Conservation (phyloP, 2,888 invertebrate genomes). For the Anorthoa munda region DNA sequence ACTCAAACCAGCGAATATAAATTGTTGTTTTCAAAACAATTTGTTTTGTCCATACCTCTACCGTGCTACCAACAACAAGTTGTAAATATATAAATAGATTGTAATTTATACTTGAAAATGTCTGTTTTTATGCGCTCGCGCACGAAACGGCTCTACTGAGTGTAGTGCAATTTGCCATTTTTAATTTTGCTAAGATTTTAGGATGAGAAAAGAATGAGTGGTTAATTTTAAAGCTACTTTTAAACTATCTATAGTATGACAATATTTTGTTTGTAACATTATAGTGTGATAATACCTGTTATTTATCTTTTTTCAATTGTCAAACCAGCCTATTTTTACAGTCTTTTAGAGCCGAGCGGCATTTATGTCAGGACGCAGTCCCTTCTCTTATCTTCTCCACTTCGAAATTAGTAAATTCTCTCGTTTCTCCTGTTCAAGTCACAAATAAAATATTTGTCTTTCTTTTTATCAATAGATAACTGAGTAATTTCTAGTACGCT, state of each 20-base stretch:
- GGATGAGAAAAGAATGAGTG: too few relatives aligned
- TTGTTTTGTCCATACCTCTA: conserved; percentile 11
- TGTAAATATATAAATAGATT: conserved; percentile 50
- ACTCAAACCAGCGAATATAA: not conserved
- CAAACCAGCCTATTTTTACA: too few relatives aligned
- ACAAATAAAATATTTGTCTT: too few relatives aligned
- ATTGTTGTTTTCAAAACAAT: conserved; percentile 34
- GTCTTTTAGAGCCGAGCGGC: too few relatives aligned
- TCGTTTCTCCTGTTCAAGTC: too few relatives aligned
- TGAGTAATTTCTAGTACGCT: not conserved
- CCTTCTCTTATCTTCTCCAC: too few relatives aligned
- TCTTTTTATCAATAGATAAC: too few relatives aligned
- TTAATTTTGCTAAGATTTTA: conserved; percentile 3
- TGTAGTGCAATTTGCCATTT: conserved; percentile 9
- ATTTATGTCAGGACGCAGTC: too few relatives aligned
- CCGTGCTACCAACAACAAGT: conserved; percentile 30
- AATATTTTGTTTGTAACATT: too few relatives aligned
- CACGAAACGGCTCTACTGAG: not conserved
- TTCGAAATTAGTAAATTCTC: too few relatives aligned
- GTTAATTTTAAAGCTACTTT: not conserved
- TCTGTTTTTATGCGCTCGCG: conserved; percentile 50
- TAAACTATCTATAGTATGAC: not conserved
- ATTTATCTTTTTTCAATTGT: too few relatives aligned
- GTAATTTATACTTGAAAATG: conserved; percentile 44
- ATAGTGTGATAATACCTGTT: too few relatives aligned